Conservation (phyloP, 2,888 invertebrate species). For the Monopis laevigella region DNA sequence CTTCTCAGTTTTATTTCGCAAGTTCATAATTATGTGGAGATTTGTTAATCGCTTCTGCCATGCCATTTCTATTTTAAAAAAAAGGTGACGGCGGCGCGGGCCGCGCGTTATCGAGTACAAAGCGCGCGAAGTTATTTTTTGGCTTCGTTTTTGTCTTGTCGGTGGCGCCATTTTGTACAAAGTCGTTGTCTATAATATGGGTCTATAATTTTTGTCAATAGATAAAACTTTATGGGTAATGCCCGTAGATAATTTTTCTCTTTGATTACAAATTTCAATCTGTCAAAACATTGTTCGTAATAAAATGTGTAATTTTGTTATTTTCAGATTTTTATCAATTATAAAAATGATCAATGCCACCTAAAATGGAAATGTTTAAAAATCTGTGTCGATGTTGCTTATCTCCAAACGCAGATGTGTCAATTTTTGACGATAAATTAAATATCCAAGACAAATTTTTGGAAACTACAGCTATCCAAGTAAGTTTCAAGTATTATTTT, state of each 20-base stretch:
- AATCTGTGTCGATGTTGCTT: conserved; percentile 59
- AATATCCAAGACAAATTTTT: conserved; percentile 44
- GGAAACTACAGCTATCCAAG: conserved; percentile 52
- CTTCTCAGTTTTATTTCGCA: too few relatives aligned
- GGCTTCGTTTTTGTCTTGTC: too few relatives aligned
- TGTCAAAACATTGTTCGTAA: conserved; percentile 49
- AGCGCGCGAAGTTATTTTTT: too few relatives aligned
- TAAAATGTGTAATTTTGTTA: conserved; percentile 27
- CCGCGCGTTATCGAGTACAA: too few relatives aligned
- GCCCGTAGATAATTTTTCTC: conserved; percentile 67
- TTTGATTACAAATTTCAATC: conserved; percentile 35
- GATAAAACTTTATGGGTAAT: conserved; percentile 51
- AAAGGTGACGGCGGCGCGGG: too few relatives aligned
- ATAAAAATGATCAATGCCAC: conserved; percentile 34
- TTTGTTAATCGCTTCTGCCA: too few relatives aligned
- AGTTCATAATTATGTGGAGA: too few relatives aligned
- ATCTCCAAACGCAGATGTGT: conserved; percentile 47
- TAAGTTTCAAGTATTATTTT: too few relatives aligned
- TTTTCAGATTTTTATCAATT: conserved; percentile 42
- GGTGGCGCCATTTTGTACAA: conserved; percentile 54
- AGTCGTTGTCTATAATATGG: conserved; percentile 58
- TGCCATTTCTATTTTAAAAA: too few relatives aligned
- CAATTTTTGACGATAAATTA: conserved; percentile 41
- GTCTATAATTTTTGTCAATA: conserved; percentile 29
- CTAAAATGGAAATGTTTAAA: conserved; percentile 55